Base-by-base conservation (phyloP, 1,140 invertebrate species). In the Drosophila obscura region DNA sequence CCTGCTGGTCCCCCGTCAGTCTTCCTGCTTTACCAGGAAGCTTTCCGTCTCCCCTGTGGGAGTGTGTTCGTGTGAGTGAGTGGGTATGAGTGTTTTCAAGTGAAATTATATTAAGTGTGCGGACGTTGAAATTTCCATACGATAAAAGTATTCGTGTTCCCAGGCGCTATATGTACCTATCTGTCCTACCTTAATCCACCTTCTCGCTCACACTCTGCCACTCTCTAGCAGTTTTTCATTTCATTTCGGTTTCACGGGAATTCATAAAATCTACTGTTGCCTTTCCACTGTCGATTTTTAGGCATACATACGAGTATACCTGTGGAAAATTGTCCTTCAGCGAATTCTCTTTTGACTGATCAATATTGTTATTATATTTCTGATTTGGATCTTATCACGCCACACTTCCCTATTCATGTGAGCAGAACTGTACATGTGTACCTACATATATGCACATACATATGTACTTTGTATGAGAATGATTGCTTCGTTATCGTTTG, bases 101-200 rank as follows among this genome's bases (percentile, higher is more conserved):
- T 85, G 82, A 85, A 85, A 87, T 85, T 85, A 85, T 87, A 85
- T 87, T 87, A 87, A 87, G 82, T 85, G 78, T 78, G 82, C 78
- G 82, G 82, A 81, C 82, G 69, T 28, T 87, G 63, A 67, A 85
- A 85, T 85, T 85, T 85, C 82, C 82, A 85, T 85, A 83, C 78
- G 65, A 85, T 31, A 9, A 2, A 7, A 31, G 8, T 85, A 81
- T 84, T 80, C 72, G 59, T 80, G 76, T 61, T 79, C 60, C 58
- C 67, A 62, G 22, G 35, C 66, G 66, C 60, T 43, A n/a, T 45
- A 15, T 53, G 43, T 48, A 16, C 3, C 3, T n/a, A 8, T 50
- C 26, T 48, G 35, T 35, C 58, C 51, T 48, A 24, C 28, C 61
- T 8, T 51, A 15, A 67, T 69, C 62, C 58, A 24, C 43, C 31